Percentiles rank a stretch among this genome's conserved stretches.
Evolutionary conservation across 1,140 invertebrate species (phyloP).

Genomic region (Colletes latitarsis): DNA sequence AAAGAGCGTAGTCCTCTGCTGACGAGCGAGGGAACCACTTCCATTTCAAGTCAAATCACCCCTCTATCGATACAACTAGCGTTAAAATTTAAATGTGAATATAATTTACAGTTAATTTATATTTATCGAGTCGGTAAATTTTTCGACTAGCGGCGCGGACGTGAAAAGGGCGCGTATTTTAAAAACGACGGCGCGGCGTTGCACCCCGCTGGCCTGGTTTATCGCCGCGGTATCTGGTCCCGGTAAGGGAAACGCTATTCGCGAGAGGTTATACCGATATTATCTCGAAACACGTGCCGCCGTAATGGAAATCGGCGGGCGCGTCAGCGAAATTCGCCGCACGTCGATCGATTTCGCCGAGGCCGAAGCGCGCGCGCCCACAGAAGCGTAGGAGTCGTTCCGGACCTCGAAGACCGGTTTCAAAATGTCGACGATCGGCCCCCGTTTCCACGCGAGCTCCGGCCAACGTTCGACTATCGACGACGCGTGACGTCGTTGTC

Average conservation of each 20-base stretch:
- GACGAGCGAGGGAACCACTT: too few relatives aligned
- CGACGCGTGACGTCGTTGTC: slow-evolving; percentile 21
- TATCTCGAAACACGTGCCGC: slow-evolving; percentile 32
- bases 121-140: too few relatives aligned
- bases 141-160: too few relatives aligned
- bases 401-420: slow-evolving; percentile 60
- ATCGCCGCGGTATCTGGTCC: slow-evolving; percentile 14
- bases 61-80: too few relatives aligned
- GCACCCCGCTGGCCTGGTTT: too few relatives aligned
- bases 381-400: slow-evolving; percentile 57
- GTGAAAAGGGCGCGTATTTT: too few relatives aligned
- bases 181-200: too few relatives aligned
- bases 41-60: too few relatives aligned
- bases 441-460: slow-evolving; percentile 29
- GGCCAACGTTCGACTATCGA: slow-evolving; percentile 29
- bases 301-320: slow-evolving; percentile 40
- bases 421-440: slow-evolving; percentile 47
- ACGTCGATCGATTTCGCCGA: slow-evolving; percentile 45
- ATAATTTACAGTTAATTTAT: too few relatives aligned
- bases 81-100: too few relatives aligned
- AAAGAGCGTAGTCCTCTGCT: too few relatives aligned
- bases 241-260: neutral
- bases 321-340: slow-evolving; percentile 50
- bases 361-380: neutral
- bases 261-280: slow-evolving; percentile 3